phyloP scores from a whole-genome alignment of 2,888 invertebrate genomes.

The Chrysotoxum bicinctum region DNA sequence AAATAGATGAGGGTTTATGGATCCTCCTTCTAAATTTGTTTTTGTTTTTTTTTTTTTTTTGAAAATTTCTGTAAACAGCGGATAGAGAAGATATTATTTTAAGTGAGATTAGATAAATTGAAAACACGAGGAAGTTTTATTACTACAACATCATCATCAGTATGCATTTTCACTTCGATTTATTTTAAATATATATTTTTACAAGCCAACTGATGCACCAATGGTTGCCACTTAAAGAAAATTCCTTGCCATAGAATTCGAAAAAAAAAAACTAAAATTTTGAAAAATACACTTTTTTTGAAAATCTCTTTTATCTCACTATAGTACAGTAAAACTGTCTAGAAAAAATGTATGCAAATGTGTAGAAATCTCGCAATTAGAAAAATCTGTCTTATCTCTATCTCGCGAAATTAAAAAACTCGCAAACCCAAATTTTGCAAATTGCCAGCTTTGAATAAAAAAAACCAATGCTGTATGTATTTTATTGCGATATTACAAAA shows the following conservation, averaged over 20 bases:
- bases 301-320: no score
- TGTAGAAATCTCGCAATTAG: no score
- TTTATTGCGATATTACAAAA: no score
- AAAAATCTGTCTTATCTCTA: no score
- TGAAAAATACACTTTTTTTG: no score
- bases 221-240: neutral
- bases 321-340: no score
- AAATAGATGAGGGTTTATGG: neutral
- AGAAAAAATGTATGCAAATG: no score
- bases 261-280: no score
- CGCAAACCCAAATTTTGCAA: no score
- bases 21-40: neutral
- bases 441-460: no score
- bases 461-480: no score
- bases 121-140: constrained; percentile 28
- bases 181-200: neutral
- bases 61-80: neutral
- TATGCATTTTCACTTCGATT: constrained; percentile 25
- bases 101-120: constrained; percentile 22
- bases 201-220: neutral
- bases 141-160: constrained; percentile 8
- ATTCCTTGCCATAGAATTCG: neutral
- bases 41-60: neutral
- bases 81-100: neutral
- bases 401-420: no score